Evolutionary conservation across 2,797 vertebrate genomes (phyloP), one percentile per base, ranked within the genome.

Genomic region (Lutjanus campechanus): DNA sequence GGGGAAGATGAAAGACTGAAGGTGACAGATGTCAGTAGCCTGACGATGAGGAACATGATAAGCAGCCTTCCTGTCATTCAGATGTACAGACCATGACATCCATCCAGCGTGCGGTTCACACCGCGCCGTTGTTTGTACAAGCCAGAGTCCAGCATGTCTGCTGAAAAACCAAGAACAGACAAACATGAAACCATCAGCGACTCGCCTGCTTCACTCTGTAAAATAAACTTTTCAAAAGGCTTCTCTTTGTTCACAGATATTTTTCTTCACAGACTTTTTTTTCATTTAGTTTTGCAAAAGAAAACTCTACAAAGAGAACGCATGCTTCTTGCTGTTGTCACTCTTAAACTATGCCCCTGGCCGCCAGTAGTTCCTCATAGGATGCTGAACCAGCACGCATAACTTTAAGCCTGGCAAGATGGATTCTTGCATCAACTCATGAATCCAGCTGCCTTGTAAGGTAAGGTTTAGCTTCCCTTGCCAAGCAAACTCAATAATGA

Each of bases 1-100:
- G 55, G 60, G 13, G 73, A 68, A 66, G 81, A 84, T 81, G 85
- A 80, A 81, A 91, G 84, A 93, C 76, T 82, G 81, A 88, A 92
- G 91, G 90, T 90, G 92, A 93, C 92, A 92, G 90, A 88, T 89
- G 92, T 92, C 92, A 89, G 91, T 81, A 74, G 88, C 54, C 88
- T 79, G 87, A 85, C 79, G 82, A 89, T 89, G 89, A 88, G 73
- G 88, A 90, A 89, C 86, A 84, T 84, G 91, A 93, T 91, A 88
- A 90, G 87, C 80, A 84, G 90, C 77, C 85, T 79, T 83, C 75
- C 84, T 90, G 91, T 91, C 87, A 85, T 90, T 88, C 81, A 88
- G 76, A 77, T 72, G 82, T 84, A 81, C 81, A 81, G 22, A 81
- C 70, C 72, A 19, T 76, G 77, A 87, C 88, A 85, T 88, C 84